A percentile compares a stretch with the other conserved stretches of the same genome.
phyloP scores from a whole-genome alignment of 2,888 invertebrate genomes.

The Parnassius glacialis region DNA sequence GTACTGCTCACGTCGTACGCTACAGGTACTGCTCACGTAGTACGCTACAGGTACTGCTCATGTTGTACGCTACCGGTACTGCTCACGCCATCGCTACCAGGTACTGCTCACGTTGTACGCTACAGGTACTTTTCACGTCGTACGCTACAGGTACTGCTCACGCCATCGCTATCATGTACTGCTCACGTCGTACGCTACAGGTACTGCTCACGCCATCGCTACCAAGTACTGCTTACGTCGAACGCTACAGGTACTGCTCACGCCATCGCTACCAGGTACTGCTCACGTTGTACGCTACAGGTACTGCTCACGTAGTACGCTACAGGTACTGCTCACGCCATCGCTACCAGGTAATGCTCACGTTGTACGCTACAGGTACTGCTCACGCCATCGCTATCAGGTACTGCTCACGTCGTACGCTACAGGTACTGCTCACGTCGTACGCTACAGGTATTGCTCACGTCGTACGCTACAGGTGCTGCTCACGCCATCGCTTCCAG shows the following conservation, averaged over 20 bases:
- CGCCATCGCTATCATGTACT: slow-evolving; percentile 71
- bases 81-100: no score
- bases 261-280: slow-evolving; percentile 85
- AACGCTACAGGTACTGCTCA: slow-evolving; percentile 92
- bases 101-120: slow-evolving; percentile 86
- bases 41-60: no score
- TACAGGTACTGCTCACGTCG: slow-evolving; percentile 90
- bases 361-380: no score
- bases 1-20: no score
- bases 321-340: slow-evolving; percentile 87
- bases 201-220: slow-evolving; percentile 52
- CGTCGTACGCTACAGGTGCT: slow-evolving; percentile 91
- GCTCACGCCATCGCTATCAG: slow-evolving; percentile 46
- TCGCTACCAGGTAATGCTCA: slow-evolving; percentile 82
- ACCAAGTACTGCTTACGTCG: slow-evolving; percentile 76
- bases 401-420: slow-evolving; percentile 86
- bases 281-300: slow-evolving; percentile 83
- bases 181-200: slow-evolving; percentile 90
- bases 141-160: slow-evolving; percentile 88
- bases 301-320: slow-evolving; percentile 84
- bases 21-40: no score
- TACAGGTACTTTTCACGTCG: slow-evolving; percentile 88
- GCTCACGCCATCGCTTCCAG: slow-evolving; percentile 85
- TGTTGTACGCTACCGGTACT: no score
- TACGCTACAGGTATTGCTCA: slow-evolving; percentile 87